Base-by-base conservation (phyloP, 2,797 vertebrate genomes). In the Peromyscus attwateri region DNA sequence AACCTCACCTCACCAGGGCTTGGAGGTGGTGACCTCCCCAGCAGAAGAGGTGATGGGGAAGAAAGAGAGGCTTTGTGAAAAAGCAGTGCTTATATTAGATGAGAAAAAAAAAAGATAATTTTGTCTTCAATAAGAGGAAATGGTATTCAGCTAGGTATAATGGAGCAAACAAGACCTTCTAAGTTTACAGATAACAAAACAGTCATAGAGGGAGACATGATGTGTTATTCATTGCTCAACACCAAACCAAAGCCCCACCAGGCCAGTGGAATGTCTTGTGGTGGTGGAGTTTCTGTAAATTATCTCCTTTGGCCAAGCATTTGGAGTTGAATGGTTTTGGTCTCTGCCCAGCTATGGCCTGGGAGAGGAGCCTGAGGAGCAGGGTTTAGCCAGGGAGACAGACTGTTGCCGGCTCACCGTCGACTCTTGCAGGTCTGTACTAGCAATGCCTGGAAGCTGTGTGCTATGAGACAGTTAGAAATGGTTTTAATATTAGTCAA, bases 231-330 rank as follows among this genome's bases (percentile, higher is more conserved):
- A 37, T 6, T 92, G 71, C 46, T 25, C 49, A 77, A 66, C 6
- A 68, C 83, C 76, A 93, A 95, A 34, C 52, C 37, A 87, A 27
- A 60, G 82, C 40, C 40, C 75, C 52, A 37, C 40, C 27, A 62
- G 0, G 0, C 23, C 16, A 87, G n/a, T 27, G 91, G 66, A 91
- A 75, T 73, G 46, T 60, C 92, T 92, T 60, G 68, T 46, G 68
- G 89, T 64, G 16, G 89, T 64, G 13, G 46, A 85, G 46, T 89
- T 79, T 95, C 68, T 71, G 62, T 79, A 93, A 88, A 91, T 87
- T 29, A 57, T 80, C 89, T 89, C 75, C 49, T 40, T 57, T 76
- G 82, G 82, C 55, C 82, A 43, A 52, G 57, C 1, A 80, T 89
- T 84, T 83, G 82, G 64, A 71, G 31, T 31, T 16, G 7, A 31